phyloP scores from a whole-genome alignment of 1,140 invertebrate genomes.

The Metopolophium dirhodum region DNA sequence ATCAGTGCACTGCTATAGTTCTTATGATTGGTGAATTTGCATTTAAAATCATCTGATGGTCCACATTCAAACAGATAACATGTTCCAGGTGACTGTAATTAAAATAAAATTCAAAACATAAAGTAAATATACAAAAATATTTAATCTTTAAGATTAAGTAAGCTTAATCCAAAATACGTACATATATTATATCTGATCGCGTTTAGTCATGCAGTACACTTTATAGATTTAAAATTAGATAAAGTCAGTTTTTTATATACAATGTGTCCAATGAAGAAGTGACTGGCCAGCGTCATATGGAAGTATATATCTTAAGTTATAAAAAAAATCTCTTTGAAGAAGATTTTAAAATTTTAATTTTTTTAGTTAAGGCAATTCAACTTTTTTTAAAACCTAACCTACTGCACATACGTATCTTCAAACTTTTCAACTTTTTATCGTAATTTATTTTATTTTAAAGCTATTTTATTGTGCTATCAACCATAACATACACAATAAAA shows the following conservation, averaged over 20 bases:
- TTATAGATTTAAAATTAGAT: background rate
- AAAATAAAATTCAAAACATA: background rate
- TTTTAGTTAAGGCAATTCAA: too few relatives aligned
- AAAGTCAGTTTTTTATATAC: background rate
- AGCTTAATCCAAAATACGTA: background rate
- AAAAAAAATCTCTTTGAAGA: too few relatives aligned
- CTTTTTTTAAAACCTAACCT: too few relatives aligned
- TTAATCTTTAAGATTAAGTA: background rate
- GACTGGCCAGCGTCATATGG: too few relatives aligned
- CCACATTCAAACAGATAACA: constrained; percentile 94
- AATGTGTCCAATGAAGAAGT: too few relatives aligned
- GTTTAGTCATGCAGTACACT: background rate
- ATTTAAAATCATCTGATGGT: constrained; percentile 84
- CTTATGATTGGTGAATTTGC: constrained; percentile 87
- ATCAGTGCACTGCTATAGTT: constrained; percentile 89
- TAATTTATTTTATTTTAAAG: too few relatives aligned
- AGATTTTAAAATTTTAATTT: too few relatives aligned
- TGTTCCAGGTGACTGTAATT: constrained; percentile 77
- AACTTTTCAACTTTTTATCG: too few relatives aligned
- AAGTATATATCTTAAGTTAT: too few relatives aligned
- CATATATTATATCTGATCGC: background rate
- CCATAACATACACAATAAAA: too few relatives aligned
- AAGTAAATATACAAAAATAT: background rate
- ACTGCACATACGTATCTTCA: too few relatives aligned
- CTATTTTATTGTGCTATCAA: too few relatives aligned